Evolutionary conservation across 2,113 vertebrate genomes (phyloP).

Genomic region (Crotophaga sulcirostris): DNA sequence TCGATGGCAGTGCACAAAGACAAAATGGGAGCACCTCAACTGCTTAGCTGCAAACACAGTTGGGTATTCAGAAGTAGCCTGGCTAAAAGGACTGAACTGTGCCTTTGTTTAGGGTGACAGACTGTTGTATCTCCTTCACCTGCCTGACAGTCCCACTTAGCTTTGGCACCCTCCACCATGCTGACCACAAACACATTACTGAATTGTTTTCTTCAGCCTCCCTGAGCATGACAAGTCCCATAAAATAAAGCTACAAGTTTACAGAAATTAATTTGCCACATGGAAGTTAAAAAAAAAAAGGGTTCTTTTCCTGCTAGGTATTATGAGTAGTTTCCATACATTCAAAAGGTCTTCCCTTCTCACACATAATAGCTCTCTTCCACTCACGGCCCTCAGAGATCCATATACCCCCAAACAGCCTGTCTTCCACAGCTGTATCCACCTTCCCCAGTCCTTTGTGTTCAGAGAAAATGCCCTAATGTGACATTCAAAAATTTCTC

Average conservation of each 20-base stretch:
- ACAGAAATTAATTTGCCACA: neutral
- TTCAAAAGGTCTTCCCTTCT: neutral
- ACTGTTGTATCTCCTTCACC: rapidly evolving
- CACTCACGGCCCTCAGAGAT: neutral
- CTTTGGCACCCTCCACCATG: neutral
- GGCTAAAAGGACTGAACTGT: neutral
- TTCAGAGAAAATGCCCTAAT: neutral
- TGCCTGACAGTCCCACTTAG: rapidly evolving
- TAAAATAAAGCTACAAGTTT: neutral
- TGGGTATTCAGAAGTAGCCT: neutral
- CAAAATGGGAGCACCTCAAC: neutral
- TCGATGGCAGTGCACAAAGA: neutral
- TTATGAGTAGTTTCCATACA: rapidly evolving
- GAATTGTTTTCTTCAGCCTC: neutral
- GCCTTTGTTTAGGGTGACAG: neutral
- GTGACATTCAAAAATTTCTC: neutral
- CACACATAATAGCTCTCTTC: neutral
- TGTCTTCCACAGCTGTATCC: neutral
- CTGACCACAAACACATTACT: neutral
- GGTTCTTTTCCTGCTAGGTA: neutral
- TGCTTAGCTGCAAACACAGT: neutral
- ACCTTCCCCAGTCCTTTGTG: neutral
- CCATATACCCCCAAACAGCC: neutral
- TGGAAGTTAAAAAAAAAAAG: neutral
- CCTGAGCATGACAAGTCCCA: neutral